These are phyloP conservation scores for Neocrepidodera transversa DNA, from an alignment of 2,888 invertebrate genomes.

Conservation along the genomic window DNA sequence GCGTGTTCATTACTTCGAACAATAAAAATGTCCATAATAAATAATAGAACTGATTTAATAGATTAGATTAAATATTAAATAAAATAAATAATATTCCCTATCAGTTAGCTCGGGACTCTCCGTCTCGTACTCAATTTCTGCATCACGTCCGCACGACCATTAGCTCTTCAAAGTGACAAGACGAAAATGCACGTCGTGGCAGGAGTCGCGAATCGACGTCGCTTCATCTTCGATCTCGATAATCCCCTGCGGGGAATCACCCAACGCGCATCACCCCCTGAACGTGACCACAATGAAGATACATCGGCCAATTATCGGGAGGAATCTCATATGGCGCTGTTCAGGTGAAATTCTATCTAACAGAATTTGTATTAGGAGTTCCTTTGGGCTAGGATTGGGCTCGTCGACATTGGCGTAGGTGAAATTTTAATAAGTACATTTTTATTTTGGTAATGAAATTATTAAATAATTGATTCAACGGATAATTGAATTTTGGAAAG, in stretches of 20 bases:
- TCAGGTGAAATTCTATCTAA: not conserved
- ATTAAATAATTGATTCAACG: no score
- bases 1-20: no score
- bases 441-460: no score
- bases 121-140: not conserved
- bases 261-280: not conserved
- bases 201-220: not conserved
- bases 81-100: no score
- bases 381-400: no score
- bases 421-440: no score
- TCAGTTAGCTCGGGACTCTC: no score
- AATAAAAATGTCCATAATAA: no score
- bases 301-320: not conserved
- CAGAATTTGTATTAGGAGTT: not conserved
- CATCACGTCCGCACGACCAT: not conserved
- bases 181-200: not conserved
- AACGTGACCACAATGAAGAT: constrained; percentile 1
- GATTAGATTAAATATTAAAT: no score
- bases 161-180: not conserved
- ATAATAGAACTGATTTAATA: no score
- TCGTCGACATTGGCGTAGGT: no score
- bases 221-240: not conserved
- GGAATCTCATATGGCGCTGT: not conserved
- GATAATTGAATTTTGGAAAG: no score
- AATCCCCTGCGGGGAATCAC: not conserved